Evolutionary conservation across 53 echinoderm and acorn worm species (phyloP).

Genomic region (Zoroaster sp.): DNA sequence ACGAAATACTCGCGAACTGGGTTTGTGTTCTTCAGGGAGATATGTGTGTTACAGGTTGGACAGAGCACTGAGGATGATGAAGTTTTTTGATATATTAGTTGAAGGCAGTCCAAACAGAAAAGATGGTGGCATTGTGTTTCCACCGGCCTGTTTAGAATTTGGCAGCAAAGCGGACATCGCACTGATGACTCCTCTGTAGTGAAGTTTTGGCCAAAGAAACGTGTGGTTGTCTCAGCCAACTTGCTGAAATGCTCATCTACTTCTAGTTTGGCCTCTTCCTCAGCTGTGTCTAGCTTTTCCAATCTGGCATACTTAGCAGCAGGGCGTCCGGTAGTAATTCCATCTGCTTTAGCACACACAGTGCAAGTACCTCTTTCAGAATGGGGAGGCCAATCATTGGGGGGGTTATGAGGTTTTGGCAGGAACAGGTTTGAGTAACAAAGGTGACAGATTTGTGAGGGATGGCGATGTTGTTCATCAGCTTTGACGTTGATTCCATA

Average conservation of each 20-base stretch:
- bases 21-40: neutral
- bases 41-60: neutral
- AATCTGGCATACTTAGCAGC: neutral
- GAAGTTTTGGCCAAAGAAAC: neutral
- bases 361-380: no score
- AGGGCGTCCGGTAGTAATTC: neutral
- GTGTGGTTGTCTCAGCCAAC: neutral
- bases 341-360: neutral
- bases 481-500: no score
- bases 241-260: neutral
- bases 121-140: neutral
- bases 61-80: neutral
- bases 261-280: neutral
- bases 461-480: no score
- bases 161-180: neutral
- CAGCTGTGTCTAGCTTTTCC: neutral
- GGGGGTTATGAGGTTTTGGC: neutral
- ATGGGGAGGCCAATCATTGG: no score
- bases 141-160: neutral
- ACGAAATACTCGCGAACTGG: neutral
- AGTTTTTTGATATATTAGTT: neutral
- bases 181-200: neutral
- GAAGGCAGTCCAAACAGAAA: neutral
- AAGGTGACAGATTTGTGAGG: no score
- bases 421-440: neutral